A percentile compares a stretch with the other conserved stretches of the same genome.
Evolutionary conservation across 2,797 vertebrate species (phyloP).

Genomic region (Dicrostonyx torquatus): DNA sequence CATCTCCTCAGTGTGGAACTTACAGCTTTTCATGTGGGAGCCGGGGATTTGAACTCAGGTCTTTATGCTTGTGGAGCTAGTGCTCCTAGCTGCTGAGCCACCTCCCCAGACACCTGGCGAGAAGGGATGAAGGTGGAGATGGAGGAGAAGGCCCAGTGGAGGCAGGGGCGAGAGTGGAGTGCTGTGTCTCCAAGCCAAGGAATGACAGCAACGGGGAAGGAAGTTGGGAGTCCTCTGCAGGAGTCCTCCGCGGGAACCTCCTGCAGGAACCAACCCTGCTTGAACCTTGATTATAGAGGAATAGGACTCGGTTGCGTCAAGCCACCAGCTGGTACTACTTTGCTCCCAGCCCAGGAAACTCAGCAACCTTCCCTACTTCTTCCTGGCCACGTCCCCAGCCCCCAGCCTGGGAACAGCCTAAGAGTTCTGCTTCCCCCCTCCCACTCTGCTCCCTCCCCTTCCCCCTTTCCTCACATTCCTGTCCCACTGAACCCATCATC

Average conservation of each 20-base stretch:
- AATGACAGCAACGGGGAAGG: rapidly evolving
- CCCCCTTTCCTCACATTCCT: not conserved
- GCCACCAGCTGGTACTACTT: not conserved
- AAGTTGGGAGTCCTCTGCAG: not conserved
- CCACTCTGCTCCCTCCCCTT: too few relatives aligned
- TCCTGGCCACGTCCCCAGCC: not conserved
- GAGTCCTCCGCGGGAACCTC: not conserved
- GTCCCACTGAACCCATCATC: not conserved
- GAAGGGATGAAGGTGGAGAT: not conserved
- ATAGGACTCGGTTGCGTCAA: not conserved
- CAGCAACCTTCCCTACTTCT: not conserved
- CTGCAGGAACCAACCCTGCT: not conserved
- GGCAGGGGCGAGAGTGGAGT: rapidly evolving
- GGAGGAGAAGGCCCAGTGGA: not conserved
- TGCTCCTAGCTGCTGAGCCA: not conserved
- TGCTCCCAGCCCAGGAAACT: not conserved
- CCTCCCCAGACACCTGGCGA: not conserved
- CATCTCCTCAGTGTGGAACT: not conserved
- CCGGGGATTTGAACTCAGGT: not conserved
- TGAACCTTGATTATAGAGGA: not conserved
- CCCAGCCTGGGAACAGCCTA: not conserved
- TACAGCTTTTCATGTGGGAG: not conserved
- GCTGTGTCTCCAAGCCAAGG: rapidly evolving
- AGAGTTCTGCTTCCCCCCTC: not conserved
- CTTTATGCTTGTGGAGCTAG: not conserved